Base-by-base conservation (phyloP, 1,140 invertebrate species). In the Lasaia peninsularis region DNA sequence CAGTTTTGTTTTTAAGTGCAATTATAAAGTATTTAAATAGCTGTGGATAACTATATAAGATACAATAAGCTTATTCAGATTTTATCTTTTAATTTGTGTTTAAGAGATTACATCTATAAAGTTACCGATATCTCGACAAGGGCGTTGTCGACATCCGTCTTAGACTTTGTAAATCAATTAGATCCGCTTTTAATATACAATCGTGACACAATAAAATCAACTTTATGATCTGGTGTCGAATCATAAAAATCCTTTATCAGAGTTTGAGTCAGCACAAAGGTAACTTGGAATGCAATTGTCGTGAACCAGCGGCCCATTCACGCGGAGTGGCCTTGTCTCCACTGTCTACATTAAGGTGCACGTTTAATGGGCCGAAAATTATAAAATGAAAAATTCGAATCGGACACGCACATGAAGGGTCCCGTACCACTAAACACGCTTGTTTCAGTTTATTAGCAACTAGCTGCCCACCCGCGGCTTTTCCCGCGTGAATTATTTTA, bases 111-210 rank as follows among this genome's bases (percentile, higher is more conserved):
- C 60, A 16, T 53, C 44, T 35, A 32, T 34, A 37, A 60, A 28
- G 5, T 2, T 6, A 28, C 60, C 59, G 60, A 68, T 69, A 63
- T 40, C 64, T 57, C 65, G 70, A 73, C 79, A 85, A 87, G 80
- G 83, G 80, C 76, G 76, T 80, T 80, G 71, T 68, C 80, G 72
- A 80, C 70, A 82, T 83, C 77, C 78, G 78, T 76, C 71, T 80
- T 58, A 60, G 66, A 61, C 61, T 72, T 69, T 67, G 59, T 35
- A 71, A 80, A 79, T 79, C 75, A 77, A 87, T 87, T 84, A 63
- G 80, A 82, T 81, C 66, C 78, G 84, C 79, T 80, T 80, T 78
- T 80, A 74, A 75, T 73, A 75, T 65, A 76, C 72, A 67, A 61
- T 55, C 34, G 58, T 74, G 70, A 65, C 52, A 67, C 55, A 71